Evolutionary conservation across 2,797 vertebrate genomes (phyloP).

Genomic region (Bovichtus diacanthus): DNA sequence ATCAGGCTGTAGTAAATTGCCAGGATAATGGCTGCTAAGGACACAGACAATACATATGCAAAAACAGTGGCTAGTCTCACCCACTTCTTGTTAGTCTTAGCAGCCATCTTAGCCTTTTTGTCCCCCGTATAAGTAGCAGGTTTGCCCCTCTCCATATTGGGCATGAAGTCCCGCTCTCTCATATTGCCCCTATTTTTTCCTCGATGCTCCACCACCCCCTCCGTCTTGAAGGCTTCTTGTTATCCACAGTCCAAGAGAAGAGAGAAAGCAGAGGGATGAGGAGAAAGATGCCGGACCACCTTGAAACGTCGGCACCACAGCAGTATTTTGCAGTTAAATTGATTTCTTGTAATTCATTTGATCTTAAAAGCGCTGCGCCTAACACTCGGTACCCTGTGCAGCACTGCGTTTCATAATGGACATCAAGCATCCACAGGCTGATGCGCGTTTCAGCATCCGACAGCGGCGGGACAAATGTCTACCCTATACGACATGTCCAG

Average conservation of each 20-base stretch:
- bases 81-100: slow-evolving; percentile 99
- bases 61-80: slow-evolving; percentile 98
- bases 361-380: slow-evolving; percentile 55
- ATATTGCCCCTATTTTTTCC: slow-evolving; percentile 93
- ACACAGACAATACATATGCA: slow-evolving; percentile 97
- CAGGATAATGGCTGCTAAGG: slow-evolving; percentile 97
- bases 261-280: slow-evolving; percentile 46
- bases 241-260: slow-evolving; percentile 81
- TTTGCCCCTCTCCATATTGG: slow-evolving; percentile 96
- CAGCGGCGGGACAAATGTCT: slow-evolving; percentile 57
- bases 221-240: slow-evolving; percentile 88
- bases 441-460: slow-evolving; percentile 74
- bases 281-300: slow-evolving; percentile 53
- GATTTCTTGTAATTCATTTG: slow-evolving; percentile 67
- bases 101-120: slow-evolving; percentile 99
- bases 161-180: slow-evolving; percentile 95
- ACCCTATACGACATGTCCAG: slow-evolving; percentile 50
- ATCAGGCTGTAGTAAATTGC: slow-evolving; percentile 98
- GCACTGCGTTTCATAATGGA: slow-evolving; percentile 74
- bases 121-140: slow-evolving; percentile 98
- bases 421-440: slow-evolving; percentile 63
- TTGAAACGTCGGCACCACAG: slow-evolving; percentile 48
- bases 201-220: slow-evolving; percentile 95
- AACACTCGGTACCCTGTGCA: slow-evolving; percentile 65
- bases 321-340: slow-evolving; percentile 50